Evolutionary conservation across 2,888 invertebrate species (phyloP).

Genomic region (Nysson spinosus): DNA sequence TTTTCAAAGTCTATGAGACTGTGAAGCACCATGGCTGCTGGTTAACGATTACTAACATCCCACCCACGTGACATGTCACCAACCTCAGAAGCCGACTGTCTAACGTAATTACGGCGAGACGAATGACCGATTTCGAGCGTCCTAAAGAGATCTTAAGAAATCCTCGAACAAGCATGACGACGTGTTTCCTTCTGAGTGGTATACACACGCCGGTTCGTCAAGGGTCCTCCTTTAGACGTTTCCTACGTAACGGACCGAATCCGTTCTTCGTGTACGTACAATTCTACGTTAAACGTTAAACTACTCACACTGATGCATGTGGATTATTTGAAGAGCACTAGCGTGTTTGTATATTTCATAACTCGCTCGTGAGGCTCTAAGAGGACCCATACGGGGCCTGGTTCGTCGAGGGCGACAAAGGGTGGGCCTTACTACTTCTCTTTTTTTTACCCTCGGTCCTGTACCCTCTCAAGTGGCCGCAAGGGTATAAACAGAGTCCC

Average conservation of each 20-base stretch:
- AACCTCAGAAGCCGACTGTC: constrained; percentile 23
- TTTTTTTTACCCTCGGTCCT: constrained; percentile 4
- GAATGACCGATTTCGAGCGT: constrained; percentile 53
- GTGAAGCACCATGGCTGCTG: background rate
- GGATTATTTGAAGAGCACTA: constrained; percentile 67
- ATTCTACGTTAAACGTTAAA: constrained; percentile 63
- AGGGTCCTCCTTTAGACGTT: constrained; percentile 48
- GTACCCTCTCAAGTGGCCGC: constrained; percentile 16
- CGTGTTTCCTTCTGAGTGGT: constrained; percentile 31
- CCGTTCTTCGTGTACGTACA: constrained; percentile 12
- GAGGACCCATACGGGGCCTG: constrained; percentile 44
- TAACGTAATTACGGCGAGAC: constrained; percentile 50
- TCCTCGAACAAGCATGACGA: constrained; percentile 33
- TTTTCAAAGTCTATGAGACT: too few species aligned
- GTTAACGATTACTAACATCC: constrained; percentile 27
- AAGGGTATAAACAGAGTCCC: constrained; percentile 59
- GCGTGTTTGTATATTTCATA: constrained; percentile 74
- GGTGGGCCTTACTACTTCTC: constrained; percentile 22
- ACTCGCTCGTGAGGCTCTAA: constrained; percentile 62
- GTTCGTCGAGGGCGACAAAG: constrained; percentile 42
- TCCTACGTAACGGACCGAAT: constrained; percentile 50
- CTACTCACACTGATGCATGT: constrained; percentile 25
- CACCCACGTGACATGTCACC: constrained; percentile 42
- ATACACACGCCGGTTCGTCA: constrained; percentile 28
- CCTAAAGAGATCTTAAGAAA: constrained; percentile 33